These are phyloP conservation scores for Notechis scutatus DNA, from an alignment of 2,113 vertebrate genomes.

Conservation along the genomic window DNA sequence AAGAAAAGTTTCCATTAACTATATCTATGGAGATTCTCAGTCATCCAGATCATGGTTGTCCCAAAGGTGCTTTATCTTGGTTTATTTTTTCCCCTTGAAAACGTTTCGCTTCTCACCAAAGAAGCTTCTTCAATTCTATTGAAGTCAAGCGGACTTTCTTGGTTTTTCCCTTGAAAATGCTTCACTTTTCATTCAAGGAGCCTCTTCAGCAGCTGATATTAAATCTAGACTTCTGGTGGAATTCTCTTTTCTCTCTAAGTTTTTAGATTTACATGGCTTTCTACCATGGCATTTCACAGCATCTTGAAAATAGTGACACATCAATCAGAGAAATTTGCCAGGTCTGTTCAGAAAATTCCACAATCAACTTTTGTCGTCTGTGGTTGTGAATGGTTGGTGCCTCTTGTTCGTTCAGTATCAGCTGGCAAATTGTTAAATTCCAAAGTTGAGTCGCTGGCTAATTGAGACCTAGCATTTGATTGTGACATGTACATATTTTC, in stretches of 20 bases:
- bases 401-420: background rate
- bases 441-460: accelerated
- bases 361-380: background rate
- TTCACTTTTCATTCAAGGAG: no score
- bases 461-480: background rate
- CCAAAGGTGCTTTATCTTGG: no score
- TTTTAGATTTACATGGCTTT: conserved; percentile 12
- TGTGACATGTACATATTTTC: background rate
- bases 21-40: no score
- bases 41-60: no score
- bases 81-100: no score
- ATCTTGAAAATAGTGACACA: conserved; percentile 29
- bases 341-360: conserved; percentile 21
- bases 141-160: no score
- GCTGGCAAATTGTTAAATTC: background rate
- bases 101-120: no score
- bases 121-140: no score
- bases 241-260: background rate
- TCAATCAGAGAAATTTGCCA: conserved; percentile 63
- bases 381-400: background rate
- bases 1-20: no score
- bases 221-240: background rate
- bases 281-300: conserved; percentile 57
- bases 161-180: no score
- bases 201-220: no score